Conservation (phyloP, 2,888 invertebrate genomes). For the Pyrgus malvae region DNA sequence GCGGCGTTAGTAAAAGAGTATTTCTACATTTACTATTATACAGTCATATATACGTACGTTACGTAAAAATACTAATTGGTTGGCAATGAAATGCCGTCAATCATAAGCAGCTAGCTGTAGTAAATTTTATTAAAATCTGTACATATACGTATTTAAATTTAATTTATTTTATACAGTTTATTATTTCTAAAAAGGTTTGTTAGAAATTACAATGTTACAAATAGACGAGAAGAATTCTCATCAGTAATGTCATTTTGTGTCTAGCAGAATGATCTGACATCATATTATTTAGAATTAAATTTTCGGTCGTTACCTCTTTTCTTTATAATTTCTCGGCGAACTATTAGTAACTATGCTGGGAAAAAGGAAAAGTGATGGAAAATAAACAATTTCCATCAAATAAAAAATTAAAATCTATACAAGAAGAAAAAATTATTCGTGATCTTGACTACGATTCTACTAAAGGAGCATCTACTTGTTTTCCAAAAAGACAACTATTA, state of each 20-base stretch:
- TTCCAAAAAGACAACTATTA: constrained; percentile 50
- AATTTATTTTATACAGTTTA: too few relatives aligned
- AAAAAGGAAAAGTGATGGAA: constrained; percentile 76
- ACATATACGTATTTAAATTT: too few relatives aligned
- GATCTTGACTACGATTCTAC: constrained; percentile 59
- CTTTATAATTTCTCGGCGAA: constrained; percentile 8
- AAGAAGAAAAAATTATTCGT: constrained; percentile 64
- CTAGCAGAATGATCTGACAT: constrained; percentile 56
- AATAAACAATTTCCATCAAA: constrained; percentile 69
- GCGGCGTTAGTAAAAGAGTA: constrained; percentile 37
- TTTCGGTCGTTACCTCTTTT: constrained; percentile 11
- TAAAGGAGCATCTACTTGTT: constrained; percentile 41
- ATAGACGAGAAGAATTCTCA: constrained; percentile 33
- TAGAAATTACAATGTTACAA: too few relatives aligned
- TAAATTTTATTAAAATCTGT: too few relatives aligned
- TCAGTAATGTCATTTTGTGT: constrained; percentile 28
- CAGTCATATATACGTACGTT: too few relatives aligned
- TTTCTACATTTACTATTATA: constrained; percentile 14
- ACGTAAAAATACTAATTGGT: too few relatives aligned
- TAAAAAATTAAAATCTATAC: constrained; percentile 63
- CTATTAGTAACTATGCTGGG: constrained; percentile 61
- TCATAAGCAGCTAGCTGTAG: too few relatives aligned
- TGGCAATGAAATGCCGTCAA: too few relatives aligned
- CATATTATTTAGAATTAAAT: constrained; percentile 37
- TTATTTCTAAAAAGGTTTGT: too few relatives aligned